Conservation (phyloP, 2,888 invertebrate species). For the Ophion ventricosus region DNA sequence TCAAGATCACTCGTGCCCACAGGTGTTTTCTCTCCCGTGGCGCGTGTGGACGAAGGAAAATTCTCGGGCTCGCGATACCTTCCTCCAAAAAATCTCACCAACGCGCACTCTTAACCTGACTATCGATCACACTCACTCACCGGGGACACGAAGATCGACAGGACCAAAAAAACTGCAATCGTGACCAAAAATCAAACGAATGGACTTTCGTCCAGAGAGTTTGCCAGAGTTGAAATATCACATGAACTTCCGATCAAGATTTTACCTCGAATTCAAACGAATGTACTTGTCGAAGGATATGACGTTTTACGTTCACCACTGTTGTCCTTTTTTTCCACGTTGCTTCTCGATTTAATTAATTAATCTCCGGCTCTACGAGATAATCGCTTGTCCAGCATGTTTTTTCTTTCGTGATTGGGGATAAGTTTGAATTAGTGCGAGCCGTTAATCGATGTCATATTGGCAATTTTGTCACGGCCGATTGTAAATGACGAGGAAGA, state of each 20-base stretch:
- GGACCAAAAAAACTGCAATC: not conserved
- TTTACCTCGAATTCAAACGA: not conserved
- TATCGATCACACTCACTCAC: conserved; percentile 7
- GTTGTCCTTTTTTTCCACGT: not conserved
- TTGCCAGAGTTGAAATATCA: not conserved
- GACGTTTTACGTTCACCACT: not conserved
- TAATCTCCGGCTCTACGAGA: not conserved
- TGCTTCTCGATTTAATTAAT: not conserved
- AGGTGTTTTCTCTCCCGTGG: conserved; percentile 9
- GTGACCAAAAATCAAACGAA: not conserved
- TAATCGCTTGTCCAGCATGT: not conserved
- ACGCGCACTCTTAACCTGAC: conserved; percentile 10
- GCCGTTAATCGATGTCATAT: conserved; percentile 30
- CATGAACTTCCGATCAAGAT: not conserved
- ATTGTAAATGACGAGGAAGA: conserved; percentile 3
- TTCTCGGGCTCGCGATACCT: not conserved
- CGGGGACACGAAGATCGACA: not conserved
- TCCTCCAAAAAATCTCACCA: conserved; percentile 3
- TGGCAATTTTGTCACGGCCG: not conserved
- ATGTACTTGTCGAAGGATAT: not conserved
- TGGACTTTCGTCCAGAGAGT: not conserved
- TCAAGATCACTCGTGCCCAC: conserved; percentile 21
- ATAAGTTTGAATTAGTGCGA: not conserved
- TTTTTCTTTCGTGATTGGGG: not conserved
- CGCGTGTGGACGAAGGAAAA: not conserved